Evolutionary conservation across 35 echinoderm and acorn worm genomes (phyloP).

Genomic region (Amphiura filiformis): DNA sequence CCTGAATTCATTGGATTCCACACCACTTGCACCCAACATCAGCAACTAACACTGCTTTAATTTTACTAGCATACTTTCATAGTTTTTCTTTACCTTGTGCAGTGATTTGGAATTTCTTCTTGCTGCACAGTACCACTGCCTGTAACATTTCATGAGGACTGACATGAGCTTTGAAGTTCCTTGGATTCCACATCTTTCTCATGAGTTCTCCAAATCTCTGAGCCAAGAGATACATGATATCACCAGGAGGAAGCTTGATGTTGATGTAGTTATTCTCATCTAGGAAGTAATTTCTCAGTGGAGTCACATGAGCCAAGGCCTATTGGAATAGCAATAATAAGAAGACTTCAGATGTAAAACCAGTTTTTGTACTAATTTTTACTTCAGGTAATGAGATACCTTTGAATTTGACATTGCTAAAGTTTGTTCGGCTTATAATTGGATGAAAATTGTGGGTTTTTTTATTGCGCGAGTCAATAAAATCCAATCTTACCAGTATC

Average conservation of each 20-base stretch:
- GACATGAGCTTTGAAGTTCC: constrained; percentile 99
- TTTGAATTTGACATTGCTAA: not conserved
- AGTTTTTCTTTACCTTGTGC: constrained; percentile 71
- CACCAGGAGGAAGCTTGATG: constrained; percentile 89
- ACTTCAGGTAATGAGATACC: not conserved
- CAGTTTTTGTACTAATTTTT: not conserved
- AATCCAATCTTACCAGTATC: too few relatives aligned
- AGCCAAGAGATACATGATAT: constrained; percentile 85
- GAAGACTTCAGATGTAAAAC: too few relatives aligned
- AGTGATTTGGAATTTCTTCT: constrained; percentile 98
- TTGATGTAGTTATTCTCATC: constrained; percentile 90
- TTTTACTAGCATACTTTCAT: too few relatives aligned
- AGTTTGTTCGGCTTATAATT: too few relatives aligned
- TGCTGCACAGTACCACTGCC: constrained; percentile 89
- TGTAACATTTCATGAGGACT: constrained; percentile 99
- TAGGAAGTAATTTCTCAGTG: constrained; percentile 82
- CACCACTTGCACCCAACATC: too few relatives aligned
- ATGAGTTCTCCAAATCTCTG: constrained; percentile 97
- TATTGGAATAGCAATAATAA: constrained; percentile 23
- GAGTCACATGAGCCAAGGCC: constrained; percentile 83
- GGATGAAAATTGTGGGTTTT: too few relatives aligned
- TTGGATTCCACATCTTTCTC: constrained; percentile 98
- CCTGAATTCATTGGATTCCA: constrained; percentile 97
- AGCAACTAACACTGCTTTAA: too few relatives aligned
- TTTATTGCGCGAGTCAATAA: too few relatives aligned